Evolutionary conservation across 2,797 vertebrate species (phyloP).

Genomic region (Chrysocyon brachyurus): DNA sequence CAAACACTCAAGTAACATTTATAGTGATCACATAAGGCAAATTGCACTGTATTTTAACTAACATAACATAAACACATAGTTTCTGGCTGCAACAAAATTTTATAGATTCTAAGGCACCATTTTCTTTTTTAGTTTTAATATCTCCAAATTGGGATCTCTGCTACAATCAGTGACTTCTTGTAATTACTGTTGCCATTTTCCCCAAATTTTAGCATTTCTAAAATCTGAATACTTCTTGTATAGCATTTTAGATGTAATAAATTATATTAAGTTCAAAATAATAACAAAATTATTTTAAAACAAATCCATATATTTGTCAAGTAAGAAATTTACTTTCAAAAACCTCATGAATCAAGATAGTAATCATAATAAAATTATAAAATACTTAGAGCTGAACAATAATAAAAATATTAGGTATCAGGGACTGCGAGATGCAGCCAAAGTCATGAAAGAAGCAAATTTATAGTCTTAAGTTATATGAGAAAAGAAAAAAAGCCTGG

Average conservation of each 20-base stretch:
- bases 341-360: neutral
- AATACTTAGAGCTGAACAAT: neutral
- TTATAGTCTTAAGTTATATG: neutral
- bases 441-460: neutral
- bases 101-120: neutral
- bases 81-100: neutral
- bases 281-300: neutral
- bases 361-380: neutral
- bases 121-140: neutral
- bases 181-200: neutral
- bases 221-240: neutral
- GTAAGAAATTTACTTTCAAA: neutral
- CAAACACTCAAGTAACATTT: neutral
- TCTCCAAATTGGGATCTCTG: neutral
- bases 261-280: neutral
- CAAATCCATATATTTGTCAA: neutral
- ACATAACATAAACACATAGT: neutral
- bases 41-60: neutral
- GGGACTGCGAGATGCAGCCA: neutral
- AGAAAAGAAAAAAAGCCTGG: neutral
- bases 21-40: neutral
- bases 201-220: neutral
- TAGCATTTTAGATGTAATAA: neutral
- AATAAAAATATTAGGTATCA: neutral
- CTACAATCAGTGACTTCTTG: neutral